Evolutionary conservation across 2,888 invertebrate genomes (phyloP).

Genomic region (Cryptosula pallasiana): DNA sequence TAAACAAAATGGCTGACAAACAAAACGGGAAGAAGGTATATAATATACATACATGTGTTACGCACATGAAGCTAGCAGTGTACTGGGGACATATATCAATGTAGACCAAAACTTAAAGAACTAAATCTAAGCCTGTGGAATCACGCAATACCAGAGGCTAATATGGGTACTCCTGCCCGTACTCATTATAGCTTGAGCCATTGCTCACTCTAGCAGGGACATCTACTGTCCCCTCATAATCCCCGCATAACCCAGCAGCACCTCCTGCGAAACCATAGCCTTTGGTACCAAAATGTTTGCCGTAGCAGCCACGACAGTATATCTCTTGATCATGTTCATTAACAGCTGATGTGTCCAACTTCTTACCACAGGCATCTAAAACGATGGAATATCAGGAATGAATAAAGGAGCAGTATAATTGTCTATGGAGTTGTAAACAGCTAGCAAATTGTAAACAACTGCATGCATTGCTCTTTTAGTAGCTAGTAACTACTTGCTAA

Average conservation of each 20-base stretch:
- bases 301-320: constrained; percentile 87
- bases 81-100: too few relatives aligned
- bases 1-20: too few relatives aligned
- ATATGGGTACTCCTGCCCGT: not conserved
- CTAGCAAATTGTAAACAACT: too few relatives aligned
- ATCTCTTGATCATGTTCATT: constrained; percentile 90
- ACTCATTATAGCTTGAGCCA: not conserved
- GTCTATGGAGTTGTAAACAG: too few relatives aligned
- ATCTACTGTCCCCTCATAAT: constrained; percentile 4
- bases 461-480: too few relatives aligned
- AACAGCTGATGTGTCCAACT: constrained; percentile 60
- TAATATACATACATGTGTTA: too few relatives aligned
- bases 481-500: too few relatives aligned
- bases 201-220: not conserved
- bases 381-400: not conserved
- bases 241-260: constrained; percentile 52
- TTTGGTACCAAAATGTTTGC: constrained; percentile 83
- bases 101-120: too few relatives aligned
- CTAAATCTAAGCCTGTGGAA: too few relatives aligned
- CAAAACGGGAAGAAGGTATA: too few relatives aligned
- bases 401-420: too few relatives aligned
- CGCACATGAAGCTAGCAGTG: too few relatives aligned
- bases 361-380: constrained; percentile 52
- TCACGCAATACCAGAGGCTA: not conserved
- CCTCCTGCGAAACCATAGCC: constrained; percentile 61